These are phyloP conservation scores for Hepsetus odoe DNA, from an alignment of 2,113 vertebrate species.

Conservation along the genomic window DNA sequence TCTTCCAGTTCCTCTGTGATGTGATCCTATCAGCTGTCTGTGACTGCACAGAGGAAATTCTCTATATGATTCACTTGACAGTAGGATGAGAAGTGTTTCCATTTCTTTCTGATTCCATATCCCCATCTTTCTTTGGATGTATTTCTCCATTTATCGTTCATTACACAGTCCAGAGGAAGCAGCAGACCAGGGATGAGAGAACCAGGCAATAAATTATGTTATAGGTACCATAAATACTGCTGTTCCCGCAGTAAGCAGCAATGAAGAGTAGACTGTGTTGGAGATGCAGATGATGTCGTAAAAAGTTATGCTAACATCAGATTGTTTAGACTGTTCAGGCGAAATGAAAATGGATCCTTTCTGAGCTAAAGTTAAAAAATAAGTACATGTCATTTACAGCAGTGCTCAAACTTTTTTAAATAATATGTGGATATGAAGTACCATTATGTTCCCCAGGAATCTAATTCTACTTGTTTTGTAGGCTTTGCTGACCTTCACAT, in stretches of 20 bases:
- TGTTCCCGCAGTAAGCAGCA: not conserved
- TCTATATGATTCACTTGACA: not conserved
- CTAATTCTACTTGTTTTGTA: no score
- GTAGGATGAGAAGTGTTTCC: not conserved
- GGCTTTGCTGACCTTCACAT: no score
- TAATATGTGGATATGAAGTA: no score
- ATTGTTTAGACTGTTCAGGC: not conserved
- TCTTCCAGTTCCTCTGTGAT: not conserved
- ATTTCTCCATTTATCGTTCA: not conserved
- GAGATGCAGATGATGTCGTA: not conserved
- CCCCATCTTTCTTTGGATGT: not conserved
- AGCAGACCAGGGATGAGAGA: not conserved
- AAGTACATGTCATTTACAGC: no score
- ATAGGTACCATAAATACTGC: not conserved
- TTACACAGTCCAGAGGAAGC: not conserved
- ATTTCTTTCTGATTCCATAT: not conserved
- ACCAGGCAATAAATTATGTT: not conserved
- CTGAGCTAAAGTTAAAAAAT: no score
- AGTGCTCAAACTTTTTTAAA: no score
- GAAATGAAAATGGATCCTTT: not conserved
- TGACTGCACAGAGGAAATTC: constrained; percentile 6
- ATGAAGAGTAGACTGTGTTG: not conserved
- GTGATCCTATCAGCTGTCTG: constrained; percentile 7
- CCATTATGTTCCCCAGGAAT: no score
- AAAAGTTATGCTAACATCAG: not conserved